Base-by-base conservation (phyloP, 2,888 invertebrate genomes). In the Leucophenga montana region DNA sequence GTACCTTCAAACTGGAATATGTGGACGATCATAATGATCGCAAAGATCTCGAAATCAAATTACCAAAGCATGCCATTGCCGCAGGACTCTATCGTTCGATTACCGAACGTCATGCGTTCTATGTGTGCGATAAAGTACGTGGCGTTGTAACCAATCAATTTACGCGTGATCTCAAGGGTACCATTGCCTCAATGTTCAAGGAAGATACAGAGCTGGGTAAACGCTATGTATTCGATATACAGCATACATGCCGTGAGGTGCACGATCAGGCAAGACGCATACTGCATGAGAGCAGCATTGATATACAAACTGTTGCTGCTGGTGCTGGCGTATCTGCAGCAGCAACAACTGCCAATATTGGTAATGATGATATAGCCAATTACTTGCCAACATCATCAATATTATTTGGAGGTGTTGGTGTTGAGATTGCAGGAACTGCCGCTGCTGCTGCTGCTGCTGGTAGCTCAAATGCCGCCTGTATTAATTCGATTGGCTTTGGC, bases 51-150 rank as follows among this genome's bases (percentile, higher is more conserved):
- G 93, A 94, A 87, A 93, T 95, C 75, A 95, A 95, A 88, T 91
- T 96, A 89, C 93, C 94, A 79, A 94, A 95, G 57, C 93, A 93
- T 70, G 93, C 94, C 57, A 93, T 94, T 61, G 96, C 96, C 0
- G 94, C 94, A 59, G 95, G 95, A 48, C 89, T 95, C 31, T 95
- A 95, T 88, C 91, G 96, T 64, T 95, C 95, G 27, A 94, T 97
- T 75, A 97, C 96, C 0, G 97, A 97, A 89, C 95, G 95, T 79
- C 96, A 96, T 88, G 96, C 96, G 57, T 97, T 97, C 90, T 97
- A 95, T 89, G 95, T 95, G 88, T 96, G 96, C 89, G 96, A 97
- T 88, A 96, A 96, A 0, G 96, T 97, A 14, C 91, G 96, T 57
- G 94, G 92, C 74, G 95, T 95, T 71, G 96, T 97, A 66, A 95